Percentiles rank a stretch among this genome's conserved stretches.
phyloP scores from a whole-genome alignment of 2,113 vertebrate genomes.

The Chloropsis hardwickii region DNA sequence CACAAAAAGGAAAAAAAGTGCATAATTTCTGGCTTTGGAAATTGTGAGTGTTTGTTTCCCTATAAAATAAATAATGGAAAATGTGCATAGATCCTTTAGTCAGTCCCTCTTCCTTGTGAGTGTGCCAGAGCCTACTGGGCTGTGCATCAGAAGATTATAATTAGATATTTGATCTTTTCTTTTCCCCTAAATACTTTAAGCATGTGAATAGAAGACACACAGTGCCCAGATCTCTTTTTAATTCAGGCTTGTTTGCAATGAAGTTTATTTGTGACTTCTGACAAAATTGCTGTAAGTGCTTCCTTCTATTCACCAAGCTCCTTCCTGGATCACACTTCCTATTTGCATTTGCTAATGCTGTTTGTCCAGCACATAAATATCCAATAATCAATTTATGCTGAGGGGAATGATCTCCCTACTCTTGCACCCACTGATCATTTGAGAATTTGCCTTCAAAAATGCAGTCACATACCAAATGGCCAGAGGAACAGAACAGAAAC shows the following conservation, averaged over 20 bases:
- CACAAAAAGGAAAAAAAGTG: neutral
- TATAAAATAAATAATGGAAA: constrained; percentile 75
- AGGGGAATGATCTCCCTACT: neutral
- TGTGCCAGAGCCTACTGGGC: constrained; percentile 37
- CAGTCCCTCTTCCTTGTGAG: neutral
- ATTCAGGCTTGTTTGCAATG: neutral
- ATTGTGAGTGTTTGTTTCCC: constrained; percentile 55
- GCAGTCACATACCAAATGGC: neutral
- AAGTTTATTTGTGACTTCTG: constrained; percentile 42
- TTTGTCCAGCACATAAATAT: neutral
- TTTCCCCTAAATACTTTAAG: constrained; percentile 8
- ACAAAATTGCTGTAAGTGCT: neutral
- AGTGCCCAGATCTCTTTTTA: constrained; percentile 18
- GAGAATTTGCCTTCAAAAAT: neutral
- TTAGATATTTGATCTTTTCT: constrained; percentile 50
- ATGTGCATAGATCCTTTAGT: constrained; percentile 20
- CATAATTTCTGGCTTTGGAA: constrained; percentile 52
- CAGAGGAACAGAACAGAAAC: neutral
- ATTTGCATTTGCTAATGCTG: neutral
- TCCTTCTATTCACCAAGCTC: neutral
- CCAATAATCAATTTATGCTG: neutral
- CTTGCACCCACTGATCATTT: neutral
- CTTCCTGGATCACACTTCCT: neutral
- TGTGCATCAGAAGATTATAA: constrained; percentile 52
- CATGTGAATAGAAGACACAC: neutral